phyloP scores from a whole-genome alignment of 2,113 vertebrate species.

The Lepisosteus oculatus region DNA sequence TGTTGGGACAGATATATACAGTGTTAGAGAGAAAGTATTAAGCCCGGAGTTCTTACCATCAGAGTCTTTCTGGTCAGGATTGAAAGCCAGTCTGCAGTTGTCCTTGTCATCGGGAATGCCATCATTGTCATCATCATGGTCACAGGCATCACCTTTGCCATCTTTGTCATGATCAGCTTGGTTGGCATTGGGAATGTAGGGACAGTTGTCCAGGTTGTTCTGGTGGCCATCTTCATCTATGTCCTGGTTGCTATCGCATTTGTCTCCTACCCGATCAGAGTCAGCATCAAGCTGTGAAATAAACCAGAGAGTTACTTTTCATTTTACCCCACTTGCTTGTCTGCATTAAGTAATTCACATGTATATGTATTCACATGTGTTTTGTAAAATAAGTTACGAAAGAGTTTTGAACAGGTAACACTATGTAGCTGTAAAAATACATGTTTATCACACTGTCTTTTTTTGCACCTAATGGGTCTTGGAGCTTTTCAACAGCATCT shows the following conservation, averaged over 20 bases:
- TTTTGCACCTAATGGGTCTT: no score
- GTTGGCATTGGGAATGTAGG: constrained; percentile 95
- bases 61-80: constrained; percentile 90
- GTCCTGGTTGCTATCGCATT: constrained; percentile 95
- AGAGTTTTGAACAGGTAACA: no score
- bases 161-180: constrained; percentile 97
- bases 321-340: no score
- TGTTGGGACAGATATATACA: no score
- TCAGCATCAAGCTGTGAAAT: constrained; percentile 83
- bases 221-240: constrained; percentile 98
- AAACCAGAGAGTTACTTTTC: no score
- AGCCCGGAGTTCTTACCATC: constrained; percentile 72
- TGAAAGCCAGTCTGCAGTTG: constrained; percentile 87
- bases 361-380: no score
- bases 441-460: no score
- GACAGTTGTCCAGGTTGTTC: constrained; percentile 98
- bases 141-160: constrained; percentile 94
- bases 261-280: constrained; percentile 90
- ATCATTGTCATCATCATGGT: constrained; percentile 98
- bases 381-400: no score
- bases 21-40: no score
- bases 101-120: constrained; percentile 95
- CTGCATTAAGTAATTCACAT: no score
- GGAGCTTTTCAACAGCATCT: background rate
- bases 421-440: no score